Evolutionary conservation across 2,888 invertebrate species (phyloP).

Genomic region (Limnephilus lunatus): DNA sequence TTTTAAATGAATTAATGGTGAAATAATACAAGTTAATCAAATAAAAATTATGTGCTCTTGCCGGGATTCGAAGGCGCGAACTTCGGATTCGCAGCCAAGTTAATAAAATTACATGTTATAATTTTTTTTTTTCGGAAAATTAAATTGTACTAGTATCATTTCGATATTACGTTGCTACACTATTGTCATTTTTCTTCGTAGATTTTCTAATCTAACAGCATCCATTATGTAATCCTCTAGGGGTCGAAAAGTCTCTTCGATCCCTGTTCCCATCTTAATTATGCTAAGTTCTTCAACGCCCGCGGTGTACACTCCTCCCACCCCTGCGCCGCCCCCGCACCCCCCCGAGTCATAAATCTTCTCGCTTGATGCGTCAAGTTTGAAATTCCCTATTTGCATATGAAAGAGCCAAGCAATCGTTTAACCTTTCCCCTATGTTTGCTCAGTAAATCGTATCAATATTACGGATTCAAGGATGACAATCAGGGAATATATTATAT

Average conservation of each 20-base stretch:
- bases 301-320: background rate
- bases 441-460: conserved; percentile 22
- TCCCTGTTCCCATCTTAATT: conserved; percentile 41
- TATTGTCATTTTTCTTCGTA: background rate
- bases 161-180: too few relatives aligned
- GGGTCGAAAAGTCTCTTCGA: conserved; percentile 23
- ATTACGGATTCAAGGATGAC: conserved; percentile 40
- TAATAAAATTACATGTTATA: too few relatives aligned
- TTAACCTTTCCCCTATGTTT: conserved; percentile 49
- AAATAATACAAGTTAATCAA: too few relatives aligned
- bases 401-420: conserved; percentile 47
- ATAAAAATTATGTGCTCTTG: too few relatives aligned
- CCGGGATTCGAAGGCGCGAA: too few relatives aligned
- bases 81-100: too few relatives aligned
- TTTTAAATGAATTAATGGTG: too few relatives aligned
- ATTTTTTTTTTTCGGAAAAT: too few relatives aligned
- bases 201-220: conserved; percentile 15
- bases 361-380: conserved; percentile 37
- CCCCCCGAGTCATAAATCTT: conserved; percentile 40
- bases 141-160: too few relatives aligned
- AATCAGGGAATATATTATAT: conserved; percentile 31
- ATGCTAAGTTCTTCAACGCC: conserved; percentile 27
- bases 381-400: conserved; percentile 51
- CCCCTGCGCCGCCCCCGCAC: background rate
- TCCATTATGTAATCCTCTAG: conserved; percentile 7